Conservation (phyloP, 2,888 invertebrate genomes). For the Euzophera pinguis region DNA sequence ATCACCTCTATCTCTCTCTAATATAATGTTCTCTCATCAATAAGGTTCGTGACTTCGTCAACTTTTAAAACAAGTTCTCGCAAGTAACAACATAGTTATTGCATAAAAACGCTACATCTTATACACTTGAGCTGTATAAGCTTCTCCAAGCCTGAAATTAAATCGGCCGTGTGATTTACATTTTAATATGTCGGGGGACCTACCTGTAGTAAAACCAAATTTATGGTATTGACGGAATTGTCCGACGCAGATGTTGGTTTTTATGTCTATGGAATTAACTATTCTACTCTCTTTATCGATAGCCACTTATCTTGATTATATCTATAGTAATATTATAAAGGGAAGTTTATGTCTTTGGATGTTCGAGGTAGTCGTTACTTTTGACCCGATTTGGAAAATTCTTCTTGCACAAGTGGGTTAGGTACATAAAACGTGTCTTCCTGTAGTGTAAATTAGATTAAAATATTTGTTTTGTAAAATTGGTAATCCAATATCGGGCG, state of each 20-base stretch:
- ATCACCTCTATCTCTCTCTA: no score
- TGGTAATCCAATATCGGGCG: no score
- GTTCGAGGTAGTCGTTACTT: no score
- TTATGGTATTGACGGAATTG: slow-evolving; percentile 65
- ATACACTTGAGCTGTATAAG: slow-evolving; percentile 38
- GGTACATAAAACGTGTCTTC: no score
- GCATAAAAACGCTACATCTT: slow-evolving; percentile 24
- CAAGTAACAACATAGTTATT: not conserved
- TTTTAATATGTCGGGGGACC: slow-evolving; percentile 74
- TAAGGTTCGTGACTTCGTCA: no score
- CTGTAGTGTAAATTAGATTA: no score
- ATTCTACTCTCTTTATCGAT: slow-evolving; percentile 23
- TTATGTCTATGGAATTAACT: slow-evolving; percentile 53
- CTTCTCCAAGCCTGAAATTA: slow-evolving; percentile 73
- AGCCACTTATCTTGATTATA: slow-evolving; percentile 11
- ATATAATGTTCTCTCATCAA: no score
- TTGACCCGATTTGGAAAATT: no score
- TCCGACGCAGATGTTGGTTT: slow-evolving; percentile 20
- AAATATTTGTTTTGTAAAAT: no score
- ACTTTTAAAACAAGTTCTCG: no score
- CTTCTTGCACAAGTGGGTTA: no score
- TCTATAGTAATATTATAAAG: not conserved
- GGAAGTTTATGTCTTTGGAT: no score
- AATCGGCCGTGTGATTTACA: slow-evolving; percentile 76
- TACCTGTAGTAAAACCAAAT: slow-evolving; percentile 71